A percentile compares a stretch with the other conserved stretches of the same genome.
Conservation (phyloP, 30 jellyfish, hydroid and myxozoan genomes). For the Turritopsis rubra region DNA sequence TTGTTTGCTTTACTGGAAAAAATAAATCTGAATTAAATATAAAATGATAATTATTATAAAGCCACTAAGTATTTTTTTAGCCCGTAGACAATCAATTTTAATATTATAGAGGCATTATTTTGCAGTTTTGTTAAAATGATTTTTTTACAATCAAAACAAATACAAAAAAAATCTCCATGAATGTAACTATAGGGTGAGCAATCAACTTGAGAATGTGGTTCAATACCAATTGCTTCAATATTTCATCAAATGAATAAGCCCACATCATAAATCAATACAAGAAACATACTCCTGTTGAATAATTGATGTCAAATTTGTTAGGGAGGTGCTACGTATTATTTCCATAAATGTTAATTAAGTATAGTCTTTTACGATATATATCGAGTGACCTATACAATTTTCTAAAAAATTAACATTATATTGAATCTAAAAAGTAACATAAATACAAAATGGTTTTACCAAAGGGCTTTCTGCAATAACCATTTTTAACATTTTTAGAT, state of each 20-base stretch:
- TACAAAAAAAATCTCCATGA: neutral
- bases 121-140: too few relatives aligned
- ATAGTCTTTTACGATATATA: neutral
- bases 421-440: neutral
- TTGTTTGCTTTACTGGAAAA: too few relatives aligned
- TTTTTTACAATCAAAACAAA: too few relatives aligned
- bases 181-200: neutral
- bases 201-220: neutral
- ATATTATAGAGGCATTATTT: too few relatives aligned
- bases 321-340: neutral
- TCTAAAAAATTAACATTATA: neutral
- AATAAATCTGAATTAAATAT: too few relatives aligned
- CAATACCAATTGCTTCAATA: neutral
- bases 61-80: too few relatives aligned
- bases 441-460: too few relatives aligned
- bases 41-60: too few relatives aligned
- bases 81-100: too few relatives aligned
- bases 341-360: neutral
- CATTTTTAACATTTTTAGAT: too few relatives aligned
- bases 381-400: neutral
- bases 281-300: neutral
- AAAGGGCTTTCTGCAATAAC: too few relatives aligned
- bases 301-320: neutral
- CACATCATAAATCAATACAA: neutral
- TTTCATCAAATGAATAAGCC: neutral